Evolutionary conservation across 2,113 vertebrate genomes (phyloP).

Genomic region (Elephas maximus): DNA sequence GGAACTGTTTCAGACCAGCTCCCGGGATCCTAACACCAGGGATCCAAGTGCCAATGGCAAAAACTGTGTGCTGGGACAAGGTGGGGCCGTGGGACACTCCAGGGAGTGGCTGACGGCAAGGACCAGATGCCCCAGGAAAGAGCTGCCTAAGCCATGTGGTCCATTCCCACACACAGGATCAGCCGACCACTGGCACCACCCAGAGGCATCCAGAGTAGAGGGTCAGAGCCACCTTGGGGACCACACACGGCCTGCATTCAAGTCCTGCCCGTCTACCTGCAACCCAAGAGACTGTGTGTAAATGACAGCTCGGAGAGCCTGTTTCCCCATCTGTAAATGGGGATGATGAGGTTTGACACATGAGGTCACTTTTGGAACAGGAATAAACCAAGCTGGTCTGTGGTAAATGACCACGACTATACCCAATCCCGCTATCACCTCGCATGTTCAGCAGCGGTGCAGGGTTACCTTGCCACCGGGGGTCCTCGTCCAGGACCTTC

Average conservation of each 20-base stretch:
- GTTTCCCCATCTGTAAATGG: neutral
- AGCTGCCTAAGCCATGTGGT: fast-evolving
- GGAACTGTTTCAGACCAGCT: neutral
- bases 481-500: slow-evolving; percentile 95
- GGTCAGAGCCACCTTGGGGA: too few species aligned
- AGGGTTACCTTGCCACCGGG: slow-evolving; percentile 93
- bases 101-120: fast-evolving
- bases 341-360: fast-evolving
- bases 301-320: too few species aligned
- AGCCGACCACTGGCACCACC: fast-evolving
- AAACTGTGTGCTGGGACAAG: neutral
- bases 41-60: neutral
- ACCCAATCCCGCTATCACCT: fast-evolving
- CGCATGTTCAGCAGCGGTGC: fast-evolving
- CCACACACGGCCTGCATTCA: neutral
- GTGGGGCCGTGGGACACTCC: fast-evolving
- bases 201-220: fast-evolving
- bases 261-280: neutral
- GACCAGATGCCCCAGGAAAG: fast-evolving
- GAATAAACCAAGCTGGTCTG: fast-evolving
- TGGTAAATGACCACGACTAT: neutral
- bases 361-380: fast-evolving
- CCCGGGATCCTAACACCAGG: neutral
- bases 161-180: too few species aligned
- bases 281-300: too few species aligned